These are phyloP conservation scores for Barbus barbus DNA, from an alignment of 2,113 vertebrate species.

Conservation along the genomic window DNA sequence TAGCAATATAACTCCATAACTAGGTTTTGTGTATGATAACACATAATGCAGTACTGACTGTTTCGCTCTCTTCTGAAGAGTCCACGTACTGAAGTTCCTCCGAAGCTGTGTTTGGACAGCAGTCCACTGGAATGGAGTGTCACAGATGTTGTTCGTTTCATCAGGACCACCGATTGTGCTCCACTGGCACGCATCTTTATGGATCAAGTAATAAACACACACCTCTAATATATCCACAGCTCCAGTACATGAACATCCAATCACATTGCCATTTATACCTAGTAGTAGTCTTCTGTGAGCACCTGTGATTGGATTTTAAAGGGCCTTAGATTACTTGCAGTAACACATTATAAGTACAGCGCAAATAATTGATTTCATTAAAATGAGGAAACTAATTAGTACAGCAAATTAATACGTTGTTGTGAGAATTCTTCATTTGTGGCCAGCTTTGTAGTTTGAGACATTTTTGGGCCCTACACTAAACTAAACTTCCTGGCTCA, in stretches of 20 bases:
- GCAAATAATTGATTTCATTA: too few relatives aligned
- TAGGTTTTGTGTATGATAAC: background rate
- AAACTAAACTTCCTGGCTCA: background rate
- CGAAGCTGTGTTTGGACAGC: slow-evolving; percentile 91
- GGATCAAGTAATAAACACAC: slow-evolving; percentile 84
- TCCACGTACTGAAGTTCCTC: slow-evolving; percentile 82
- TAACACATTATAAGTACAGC: too few relatives aligned
- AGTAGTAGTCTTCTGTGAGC: background rate
- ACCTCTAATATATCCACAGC: too few relatives aligned
- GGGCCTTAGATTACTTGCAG: too few relatives aligned
- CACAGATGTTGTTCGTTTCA: slow-evolving; percentile 93
- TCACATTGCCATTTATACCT: background rate
- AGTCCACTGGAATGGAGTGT: slow-evolving; percentile 96
- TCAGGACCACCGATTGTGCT: slow-evolving; percentile 95
- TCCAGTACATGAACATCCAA: background rate
- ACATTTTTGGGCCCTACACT: background rate
- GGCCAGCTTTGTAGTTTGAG: background rate
- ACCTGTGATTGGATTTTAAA: background rate
- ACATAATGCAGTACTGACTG: background rate
- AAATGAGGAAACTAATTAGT: background rate
- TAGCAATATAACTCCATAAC: background rate
- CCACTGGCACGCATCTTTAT: slow-evolving; percentile 92
- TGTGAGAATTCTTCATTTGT: background rate
- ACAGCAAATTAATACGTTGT: background rate
- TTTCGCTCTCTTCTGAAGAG: slow-evolving; percentile 57